Evolutionary conservation across 2,888 invertebrate genomes (phyloP), one percentile per base, ranked within the genome.

Genomic region (Athalia rosae): DNA sequence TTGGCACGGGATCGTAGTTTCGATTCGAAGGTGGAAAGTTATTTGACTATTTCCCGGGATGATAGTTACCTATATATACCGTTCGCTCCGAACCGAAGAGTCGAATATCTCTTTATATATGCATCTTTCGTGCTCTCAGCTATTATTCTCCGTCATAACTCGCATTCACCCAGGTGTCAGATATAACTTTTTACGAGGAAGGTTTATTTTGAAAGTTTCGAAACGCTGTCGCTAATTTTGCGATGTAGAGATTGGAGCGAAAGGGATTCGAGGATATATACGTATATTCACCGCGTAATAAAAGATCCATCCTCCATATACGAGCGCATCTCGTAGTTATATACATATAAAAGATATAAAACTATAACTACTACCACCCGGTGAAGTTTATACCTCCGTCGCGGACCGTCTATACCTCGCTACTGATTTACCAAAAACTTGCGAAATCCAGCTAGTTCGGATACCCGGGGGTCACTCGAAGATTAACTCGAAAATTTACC

Each of bases 201-300:
- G 50, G 74, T 74, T 74, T 74, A 74, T 74, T 74, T 61, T 61
- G 9, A 47, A 74, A 61, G 59, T 74, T 74, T 62, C 61, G 50
- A 59, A 74, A 74, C 61, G 61, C 7, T 74, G 74, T 74, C 61
- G 74, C 74, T 74, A 74, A 74, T 74, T 74, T 74, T 58, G 74
- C 74, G 48, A 74, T 59, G 74, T 61, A 61, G 61, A 48, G 61
- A 48, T 47, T 13, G n/a, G 53, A 11, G 58, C 11, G 61, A 43
- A 41, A 61, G 48, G 74, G 48, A 61, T 61, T 61, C n/a, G 4
- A 4, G 48, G 41, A 28, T 41, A 47, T 11, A 48, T 28, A n/a
- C n/a, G 5, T 11, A 28, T 50, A 48, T 47, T 74, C 41, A 9
- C 28, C 41, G 47, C 3, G 61, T 58, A 56, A 58, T 71, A 71